These are phyloP conservation scores for Tribolium madens DNA, from an alignment of 1,140 invertebrate species.

Conservation along the genomic window DNA sequence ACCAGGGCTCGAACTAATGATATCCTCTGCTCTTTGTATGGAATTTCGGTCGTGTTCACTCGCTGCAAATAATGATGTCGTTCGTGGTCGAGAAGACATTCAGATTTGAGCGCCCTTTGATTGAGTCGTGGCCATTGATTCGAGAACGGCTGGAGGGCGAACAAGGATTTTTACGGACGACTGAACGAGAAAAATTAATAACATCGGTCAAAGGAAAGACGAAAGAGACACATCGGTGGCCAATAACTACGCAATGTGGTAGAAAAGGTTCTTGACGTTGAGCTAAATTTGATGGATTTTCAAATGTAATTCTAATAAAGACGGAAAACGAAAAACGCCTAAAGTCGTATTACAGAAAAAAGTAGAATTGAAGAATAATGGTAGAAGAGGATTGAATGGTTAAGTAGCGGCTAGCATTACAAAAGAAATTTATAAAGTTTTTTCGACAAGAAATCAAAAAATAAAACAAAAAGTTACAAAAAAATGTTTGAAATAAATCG, in stretches of 20 bases:
- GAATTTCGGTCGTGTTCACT: conserved; percentile 36
- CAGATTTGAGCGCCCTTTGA: conserved; percentile 34
- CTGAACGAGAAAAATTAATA: conserved; percentile 30
- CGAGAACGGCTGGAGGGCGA: conserved; percentile 8
- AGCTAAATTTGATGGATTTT: neutral
- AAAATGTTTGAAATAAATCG: too few species aligned
- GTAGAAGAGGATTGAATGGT: too few species aligned
- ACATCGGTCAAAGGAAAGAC: conserved; percentile 20
- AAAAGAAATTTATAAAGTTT: too few species aligned
- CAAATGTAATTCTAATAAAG: neutral
- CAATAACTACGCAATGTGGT: neutral
- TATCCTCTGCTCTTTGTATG: conserved; percentile 33
- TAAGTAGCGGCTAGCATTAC: too few species aligned
- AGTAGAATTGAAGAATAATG: too few species aligned
- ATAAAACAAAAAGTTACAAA: too few species aligned
- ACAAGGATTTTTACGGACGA: conserved; percentile 20
- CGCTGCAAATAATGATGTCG: conserved; percentile 38
- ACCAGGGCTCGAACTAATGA: conserved; percentile 30
- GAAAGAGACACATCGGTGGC: neutral
- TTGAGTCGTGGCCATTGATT: conserved; percentile 33
- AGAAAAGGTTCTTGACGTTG: neutral
- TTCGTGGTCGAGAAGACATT: conserved; percentile 37
- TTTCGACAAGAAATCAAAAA: too few species aligned
- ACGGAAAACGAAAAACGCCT: too few species aligned
- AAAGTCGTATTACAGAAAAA: too few species aligned